Conservation (phyloP, 2,113 vertebrate genomes). For the Dicrurus megarhynchus region DNA sequence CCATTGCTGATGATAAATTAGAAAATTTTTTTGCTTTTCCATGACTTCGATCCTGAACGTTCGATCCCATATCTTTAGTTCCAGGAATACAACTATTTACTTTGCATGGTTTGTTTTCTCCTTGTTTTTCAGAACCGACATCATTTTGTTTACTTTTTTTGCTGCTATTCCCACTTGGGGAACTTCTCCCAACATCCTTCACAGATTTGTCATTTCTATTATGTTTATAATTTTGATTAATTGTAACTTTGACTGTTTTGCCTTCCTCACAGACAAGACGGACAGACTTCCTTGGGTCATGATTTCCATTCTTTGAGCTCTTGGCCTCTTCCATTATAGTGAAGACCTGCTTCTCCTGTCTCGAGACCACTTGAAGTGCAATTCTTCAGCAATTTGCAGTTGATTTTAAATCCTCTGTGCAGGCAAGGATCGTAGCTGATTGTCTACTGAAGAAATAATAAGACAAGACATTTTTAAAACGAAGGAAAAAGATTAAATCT, state of each 20-base stretch:
- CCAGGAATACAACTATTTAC: constrained; percentile 67
- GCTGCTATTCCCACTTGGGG: constrained; percentile 72
- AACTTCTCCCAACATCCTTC: constrained; percentile 75
- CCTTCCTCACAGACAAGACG: constrained; percentile 77
- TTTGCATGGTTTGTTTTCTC: constrained; percentile 76
- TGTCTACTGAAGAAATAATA: constrained; percentile 62
- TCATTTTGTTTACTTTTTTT: constrained; percentile 77
- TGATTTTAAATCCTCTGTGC: constrained; percentile 69
- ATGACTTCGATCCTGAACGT: constrained; percentile 78
- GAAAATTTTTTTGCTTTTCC: constrained; percentile 77
- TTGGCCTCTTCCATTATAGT: constrained; percentile 88
- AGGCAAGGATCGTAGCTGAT: constrained; percentile 68
- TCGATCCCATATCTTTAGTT: constrained; percentile 69
- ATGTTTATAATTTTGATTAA: constrained; percentile 80
- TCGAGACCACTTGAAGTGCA: constrained; percentile 66
- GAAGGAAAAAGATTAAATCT: not conserved
- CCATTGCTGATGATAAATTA: constrained; percentile 2
- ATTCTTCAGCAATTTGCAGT: constrained; percentile 65
- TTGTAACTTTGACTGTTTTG: constrained; percentile 77
- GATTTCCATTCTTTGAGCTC: constrained; percentile 83
- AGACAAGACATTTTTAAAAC: constrained; percentile 24
- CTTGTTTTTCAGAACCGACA: constrained; percentile 75
- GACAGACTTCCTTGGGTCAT: constrained; percentile 80
- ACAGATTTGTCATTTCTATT: constrained; percentile 76
- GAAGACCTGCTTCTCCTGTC: constrained; percentile 66